These are phyloP conservation scores for Metaphire vulgaris DNA, from an alignment of 1,140 invertebrate genomes.

Conservation along the genomic window DNA sequence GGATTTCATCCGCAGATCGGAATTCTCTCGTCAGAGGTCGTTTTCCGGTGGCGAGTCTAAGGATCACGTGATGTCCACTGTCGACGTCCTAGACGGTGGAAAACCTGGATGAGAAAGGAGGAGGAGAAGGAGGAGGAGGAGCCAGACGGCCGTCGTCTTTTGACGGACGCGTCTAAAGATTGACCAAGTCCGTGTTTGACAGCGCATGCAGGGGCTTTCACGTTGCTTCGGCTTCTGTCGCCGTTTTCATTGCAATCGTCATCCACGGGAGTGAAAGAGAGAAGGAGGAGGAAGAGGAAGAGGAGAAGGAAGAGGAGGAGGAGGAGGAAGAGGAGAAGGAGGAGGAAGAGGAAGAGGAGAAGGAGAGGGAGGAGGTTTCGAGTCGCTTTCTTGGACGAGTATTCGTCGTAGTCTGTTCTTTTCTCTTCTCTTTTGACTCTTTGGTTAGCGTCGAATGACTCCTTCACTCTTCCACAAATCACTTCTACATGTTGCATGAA, in stretches of 20 bases:
- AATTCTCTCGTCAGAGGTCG: no score
- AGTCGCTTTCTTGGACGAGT: neutral
- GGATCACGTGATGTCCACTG: no score
- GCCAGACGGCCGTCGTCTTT: no score
- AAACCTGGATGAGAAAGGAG: neutral
- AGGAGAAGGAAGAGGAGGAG: neutral
- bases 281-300: neutral
- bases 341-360: neutral
- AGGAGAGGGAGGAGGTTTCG: neutral
- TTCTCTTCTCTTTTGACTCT: neutral
- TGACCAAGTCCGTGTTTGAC: neutral
- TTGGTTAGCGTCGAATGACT: neutral
- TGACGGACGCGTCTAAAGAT: neutral
- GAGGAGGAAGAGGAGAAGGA: constrained; percentile 1
- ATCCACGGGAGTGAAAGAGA: neutral
- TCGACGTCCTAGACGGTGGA: constrained; percentile 4
- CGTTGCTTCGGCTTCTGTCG: neutral
- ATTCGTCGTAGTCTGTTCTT: neutral
- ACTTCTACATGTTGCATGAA: no score
- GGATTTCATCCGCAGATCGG: no score
- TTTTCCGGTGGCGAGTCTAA: no score
- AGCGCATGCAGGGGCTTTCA: neutral
- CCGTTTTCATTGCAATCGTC: neutral
- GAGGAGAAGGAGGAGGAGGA: neutral
- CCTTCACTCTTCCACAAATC: neutral